Base-by-base conservation (phyloP, 2,797 vertebrate species). In the Tragopan temminckii region DNA sequence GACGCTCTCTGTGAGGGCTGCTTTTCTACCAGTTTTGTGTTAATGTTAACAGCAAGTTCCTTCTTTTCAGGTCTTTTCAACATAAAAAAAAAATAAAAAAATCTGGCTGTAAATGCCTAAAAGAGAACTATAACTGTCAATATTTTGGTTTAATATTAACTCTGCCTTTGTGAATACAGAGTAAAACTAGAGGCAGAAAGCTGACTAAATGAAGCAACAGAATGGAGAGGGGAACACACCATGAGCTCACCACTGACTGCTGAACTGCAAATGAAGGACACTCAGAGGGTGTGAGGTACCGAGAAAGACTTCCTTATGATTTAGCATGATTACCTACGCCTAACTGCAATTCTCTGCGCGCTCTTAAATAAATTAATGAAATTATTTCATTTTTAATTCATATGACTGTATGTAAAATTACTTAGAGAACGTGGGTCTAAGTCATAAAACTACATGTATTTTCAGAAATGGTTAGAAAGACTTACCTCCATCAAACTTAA, bases 401-500 rank as follows among this genome's bases (percentile, higher is more conserved):
- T 63, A 57, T 55, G 77, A 96, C 92, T 82, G 70, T 53, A 89
- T 64, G 43, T 70, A 40, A 81, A 85, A 95, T 74, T 90, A 88
- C 85, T 20, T 45, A 71, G 48, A 88, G 82, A 66, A 90, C 43
- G 35, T 85, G 82, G 80, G 80, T 88, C 61, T 79, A 61, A 64
- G 43, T 46, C 74, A 43, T 23, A 64, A 11, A 88, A 40, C 45
- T 50, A 80, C 24, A 46, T 14, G 64, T 53, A 83, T 63, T 33
- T 83, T 70, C 61, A 89, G 68, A 91, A 91, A 86, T 35, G 19
- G 62, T 29, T 57, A 80, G 90, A 80, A 53, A 85, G 89, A 97
- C 98, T 97, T 98, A 99, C 99, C 98, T 99, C 99, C 98, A 99
- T 99, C 96, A 99, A 97, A 97, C 99, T 99, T 97, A 99, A 98